phyloP scores from a whole-genome alignment of 2,797 vertebrate species.

The Odontamblyopus lacepedii region DNA sequence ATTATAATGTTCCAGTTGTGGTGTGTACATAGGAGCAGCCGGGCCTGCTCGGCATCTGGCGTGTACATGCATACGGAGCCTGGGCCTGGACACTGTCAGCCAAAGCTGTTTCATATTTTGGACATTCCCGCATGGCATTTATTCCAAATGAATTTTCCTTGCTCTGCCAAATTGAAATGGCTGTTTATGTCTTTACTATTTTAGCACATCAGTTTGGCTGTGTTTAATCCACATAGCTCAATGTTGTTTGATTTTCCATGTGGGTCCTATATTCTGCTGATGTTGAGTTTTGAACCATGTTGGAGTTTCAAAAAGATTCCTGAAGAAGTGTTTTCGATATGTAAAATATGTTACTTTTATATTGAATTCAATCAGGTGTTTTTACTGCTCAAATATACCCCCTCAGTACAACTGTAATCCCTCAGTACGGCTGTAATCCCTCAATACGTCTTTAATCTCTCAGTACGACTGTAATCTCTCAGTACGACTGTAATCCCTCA shows the following conservation, averaged over 20 bases:
- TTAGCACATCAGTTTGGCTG: conserved; percentile 22
- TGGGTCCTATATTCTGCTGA: background rate
- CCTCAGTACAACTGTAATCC: no score
- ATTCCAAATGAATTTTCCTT: conserved; percentile 20
- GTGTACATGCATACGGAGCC: conserved; percentile 6
- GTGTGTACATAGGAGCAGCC: conserved; percentile 12
- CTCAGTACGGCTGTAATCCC: no score
- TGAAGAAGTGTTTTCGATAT: background rate
- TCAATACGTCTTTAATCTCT: no score
- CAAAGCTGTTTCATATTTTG: conserved; percentile 31
- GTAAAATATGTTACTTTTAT: no score
- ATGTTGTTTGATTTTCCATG: background rate
- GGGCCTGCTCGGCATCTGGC: conserved; percentile 9
- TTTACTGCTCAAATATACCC: no score
- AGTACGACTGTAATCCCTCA: no score
- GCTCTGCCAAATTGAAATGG: conserved; percentile 28
- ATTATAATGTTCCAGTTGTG: background rate
- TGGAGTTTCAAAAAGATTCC: background rate
- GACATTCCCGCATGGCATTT: conserved; percentile 33
- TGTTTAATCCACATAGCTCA: conserved; percentile 8
- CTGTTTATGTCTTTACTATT: conserved; percentile 27
- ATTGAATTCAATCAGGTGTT: no score
- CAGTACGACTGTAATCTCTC: no score
- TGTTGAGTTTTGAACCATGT: background rate
- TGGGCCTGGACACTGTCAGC: conserved; percentile 42